A percentile compares a stretch with the other conserved stretches of the same genome.
Evolutionary conservation across 1,140 invertebrate species (phyloP).

Genomic region (Cyclargus thomasi): DNA sequence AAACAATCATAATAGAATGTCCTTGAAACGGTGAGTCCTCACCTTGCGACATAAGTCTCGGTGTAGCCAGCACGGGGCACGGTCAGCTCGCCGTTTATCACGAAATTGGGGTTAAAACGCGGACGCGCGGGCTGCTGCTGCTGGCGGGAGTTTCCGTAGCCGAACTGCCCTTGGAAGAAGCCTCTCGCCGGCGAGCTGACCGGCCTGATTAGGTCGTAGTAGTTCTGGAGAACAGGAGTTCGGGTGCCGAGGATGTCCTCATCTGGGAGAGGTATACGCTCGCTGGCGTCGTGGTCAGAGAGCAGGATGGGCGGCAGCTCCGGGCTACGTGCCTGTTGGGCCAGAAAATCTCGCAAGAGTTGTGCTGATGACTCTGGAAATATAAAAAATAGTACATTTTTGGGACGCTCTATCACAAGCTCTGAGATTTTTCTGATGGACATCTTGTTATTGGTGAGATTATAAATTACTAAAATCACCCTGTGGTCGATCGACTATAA

Average conservation of each 20-base stretch:
- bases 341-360: conserved; percentile 43
- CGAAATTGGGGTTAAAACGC: conserved; percentile 34
- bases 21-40: conserved; percentile 15
- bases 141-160: conserved; percentile 11
- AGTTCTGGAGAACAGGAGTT: background rate
- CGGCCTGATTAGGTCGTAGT: background rate
- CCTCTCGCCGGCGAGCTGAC: background rate
- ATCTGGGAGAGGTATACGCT: conserved; percentile 20
- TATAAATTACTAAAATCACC: no score
- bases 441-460: no score
- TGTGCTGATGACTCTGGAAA: conserved; percentile 36
- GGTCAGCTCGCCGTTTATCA: conserved; percentile 39
- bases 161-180: conserved; percentile 2
- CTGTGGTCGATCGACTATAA: no score
- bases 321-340: conserved; percentile 35
- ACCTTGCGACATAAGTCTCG: conserved; percentile 45
- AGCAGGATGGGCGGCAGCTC: conserved; percentile 39
- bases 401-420: no score
- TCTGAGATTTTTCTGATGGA: background rate
- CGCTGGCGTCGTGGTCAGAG: conserved; percentile 31
- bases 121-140: conserved; percentile 25
- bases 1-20: no score
- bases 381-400: background rate
- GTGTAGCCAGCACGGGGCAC: conserved; percentile 49
- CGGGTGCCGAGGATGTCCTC: background rate